phyloP scores from a whole-genome alignment of 1,140 invertebrate species.

The Nilaparvata lugens region DNA sequence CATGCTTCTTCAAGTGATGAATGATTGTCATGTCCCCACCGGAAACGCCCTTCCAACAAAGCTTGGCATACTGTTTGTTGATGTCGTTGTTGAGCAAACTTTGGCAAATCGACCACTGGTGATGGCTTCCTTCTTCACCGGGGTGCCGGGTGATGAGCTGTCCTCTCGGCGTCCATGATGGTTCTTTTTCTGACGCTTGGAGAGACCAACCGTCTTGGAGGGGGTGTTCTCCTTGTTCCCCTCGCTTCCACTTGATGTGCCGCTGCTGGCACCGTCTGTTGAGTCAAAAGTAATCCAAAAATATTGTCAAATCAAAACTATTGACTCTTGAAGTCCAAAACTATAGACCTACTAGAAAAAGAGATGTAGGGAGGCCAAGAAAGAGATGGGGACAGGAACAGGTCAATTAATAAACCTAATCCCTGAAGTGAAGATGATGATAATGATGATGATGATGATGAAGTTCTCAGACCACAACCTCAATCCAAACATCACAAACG shows the following conservation, averaged over 20 bases:
- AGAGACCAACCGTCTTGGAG: conserved; percentile 25
- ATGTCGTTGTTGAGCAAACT: conserved; percentile 8
- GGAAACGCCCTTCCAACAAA: conserved; percentile 34
- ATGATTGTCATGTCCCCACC: conserved; percentile 34
- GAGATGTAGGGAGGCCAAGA: too few relatives aligned
- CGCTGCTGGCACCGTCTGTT: conserved; percentile 27
- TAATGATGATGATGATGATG: too few relatives aligned
- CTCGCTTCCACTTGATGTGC: conserved; percentile 28
- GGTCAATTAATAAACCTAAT: too few relatives aligned
- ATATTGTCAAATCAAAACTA: too few relatives aligned
- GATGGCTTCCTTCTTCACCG: conserved; percentile 16
- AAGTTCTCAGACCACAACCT: too few relatives aligned
- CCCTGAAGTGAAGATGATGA: too few relatives aligned
- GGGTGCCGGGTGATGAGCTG: conserved; percentile 19
- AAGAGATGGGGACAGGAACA: too few relatives aligned
- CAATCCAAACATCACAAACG: background rate
- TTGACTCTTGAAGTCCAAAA: too few relatives aligned
- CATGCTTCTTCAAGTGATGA: conserved; percentile 44
- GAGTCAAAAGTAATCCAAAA: conserved; percentile 5
- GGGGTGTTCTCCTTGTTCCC: conserved; percentile 33
- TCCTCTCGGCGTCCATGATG: conserved; percentile 34
- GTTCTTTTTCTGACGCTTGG: conserved; percentile 39
- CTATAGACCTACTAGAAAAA: too few relatives aligned
- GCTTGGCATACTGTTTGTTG: conserved; percentile 27
- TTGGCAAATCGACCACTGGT: background rate